Evolutionary conservation across 2,888 invertebrate genomes (phyloP), one percentile per base, ranked within the genome.

Genomic region (Petrolisthes manimaculis): DNA sequence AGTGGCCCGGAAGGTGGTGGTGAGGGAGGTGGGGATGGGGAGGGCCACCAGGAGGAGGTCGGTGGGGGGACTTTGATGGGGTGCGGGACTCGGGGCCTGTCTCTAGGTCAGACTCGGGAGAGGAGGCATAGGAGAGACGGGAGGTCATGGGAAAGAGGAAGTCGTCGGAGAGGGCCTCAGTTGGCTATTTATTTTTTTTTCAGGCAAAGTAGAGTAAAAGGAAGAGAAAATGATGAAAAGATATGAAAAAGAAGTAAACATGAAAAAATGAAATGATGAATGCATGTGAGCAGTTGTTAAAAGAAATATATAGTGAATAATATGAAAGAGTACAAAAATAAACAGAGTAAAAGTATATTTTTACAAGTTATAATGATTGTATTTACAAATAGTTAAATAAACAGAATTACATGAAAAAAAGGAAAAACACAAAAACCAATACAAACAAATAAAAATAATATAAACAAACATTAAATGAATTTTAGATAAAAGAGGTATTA

Each of bases 91-190:
- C 91, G n/a, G 90, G 85, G 51, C 90, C 90, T 9, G 89, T 89
- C 79, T 98, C 98, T 93, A 97, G 95, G 94, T 98, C 98, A 93
- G 97, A 97, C 94, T 98, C 98, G 91, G 98, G 98, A 93, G 97
- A 97, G 93, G 98, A 98, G 91, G 98, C 98, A 94, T 98, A 98
- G 93, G 98, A 98, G 92, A 98, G 95, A 93, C 98, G 96, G 93
- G 97, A 97, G 92, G 97, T 97, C 98, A 98, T 98, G 93, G 98
- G 98, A 95, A 99, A 99, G 93, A 99, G 96, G 95, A 98, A 98
- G 95, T 99, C 98, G 94, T 99, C 99, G 92, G 98, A 97, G 93
- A 98, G 95, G 93, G 97, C 97, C 94, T 98, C 98, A 93, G 97
- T 97, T 93, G 98, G 97, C 98, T 98, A 95, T 93, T 94, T 84